These are phyloP conservation scores for Drosophila leontia DNA, from an alignment of 1,140 invertebrate genomes.

Conservation along the genomic window DNA sequence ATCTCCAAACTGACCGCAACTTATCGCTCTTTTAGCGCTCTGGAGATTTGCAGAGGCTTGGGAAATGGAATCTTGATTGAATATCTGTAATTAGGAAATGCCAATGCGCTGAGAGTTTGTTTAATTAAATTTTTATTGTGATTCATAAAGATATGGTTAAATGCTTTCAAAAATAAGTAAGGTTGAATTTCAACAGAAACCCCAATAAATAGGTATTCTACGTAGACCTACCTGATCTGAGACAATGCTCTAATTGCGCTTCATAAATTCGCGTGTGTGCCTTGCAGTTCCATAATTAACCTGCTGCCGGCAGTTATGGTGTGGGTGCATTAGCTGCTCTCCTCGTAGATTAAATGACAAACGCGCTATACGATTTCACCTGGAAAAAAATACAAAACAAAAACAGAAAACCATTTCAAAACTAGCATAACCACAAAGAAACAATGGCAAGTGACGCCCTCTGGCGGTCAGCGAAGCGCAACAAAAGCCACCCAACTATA, in stretches of 20 bases:
- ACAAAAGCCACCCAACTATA: constrained; percentile 2
- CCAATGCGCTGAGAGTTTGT: constrained; percentile 21
- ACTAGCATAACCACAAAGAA: constrained; percentile 37
- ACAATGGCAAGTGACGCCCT: constrained; percentile 36
- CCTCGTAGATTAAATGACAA: constrained; percentile 50
- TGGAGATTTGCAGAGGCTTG: constrained; percentile 35
- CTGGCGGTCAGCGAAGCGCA: constrained; percentile 32
- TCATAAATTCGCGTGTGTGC: constrained; percentile 33
- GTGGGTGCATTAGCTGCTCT: constrained; percentile 42
- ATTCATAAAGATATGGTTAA: constrained; percentile 20
- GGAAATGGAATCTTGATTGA: constrained; percentile 36
- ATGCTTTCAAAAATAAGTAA: neutral
- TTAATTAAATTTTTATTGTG: constrained; percentile 27
- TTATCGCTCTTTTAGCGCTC: constrained; percentile 30
- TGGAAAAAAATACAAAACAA: constrained; percentile 8
- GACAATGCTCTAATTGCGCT: constrained; percentile 33
- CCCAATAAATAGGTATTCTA: neutral
- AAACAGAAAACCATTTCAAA: constrained; percentile 29
- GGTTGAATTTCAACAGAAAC: neutral
- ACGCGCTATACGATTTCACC: constrained; percentile 54
- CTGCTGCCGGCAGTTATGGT: constrained; percentile 22
- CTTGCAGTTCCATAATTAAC: constrained; percentile 44
- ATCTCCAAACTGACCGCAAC: constrained; percentile 42
- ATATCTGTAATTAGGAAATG: constrained; percentile 31
- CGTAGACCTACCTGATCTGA: neutral